A percentile compares a stretch with the other conserved stretches of the same genome.
These are phyloP conservation scores for Reticulitermes lucifugus DNA, from an alignment of 2,888 invertebrate genomes.

Conservation along the genomic window DNA sequence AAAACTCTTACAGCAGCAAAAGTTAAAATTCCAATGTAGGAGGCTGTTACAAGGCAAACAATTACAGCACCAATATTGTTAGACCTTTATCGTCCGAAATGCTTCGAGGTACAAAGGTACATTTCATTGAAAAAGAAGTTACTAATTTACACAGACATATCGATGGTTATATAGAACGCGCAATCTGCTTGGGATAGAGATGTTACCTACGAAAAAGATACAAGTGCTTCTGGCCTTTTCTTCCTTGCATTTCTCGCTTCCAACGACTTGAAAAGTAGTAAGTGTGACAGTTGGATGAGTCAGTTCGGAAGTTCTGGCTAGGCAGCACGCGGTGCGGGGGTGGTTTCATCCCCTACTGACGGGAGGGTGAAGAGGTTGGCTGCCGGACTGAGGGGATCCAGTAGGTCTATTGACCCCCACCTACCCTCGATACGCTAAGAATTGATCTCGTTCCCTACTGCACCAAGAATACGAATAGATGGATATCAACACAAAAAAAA, in stretches of 20 bases:
- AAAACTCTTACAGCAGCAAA: too few relatives aligned
- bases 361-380: conserved; percentile 24
- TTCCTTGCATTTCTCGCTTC: background rate
- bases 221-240: background rate
- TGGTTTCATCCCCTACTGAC: conserved; percentile 31
- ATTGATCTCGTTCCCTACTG: conserved; percentile 25
- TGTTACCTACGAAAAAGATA: background rate
- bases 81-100: too few relatives aligned
- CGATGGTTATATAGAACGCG: too few relatives aligned
- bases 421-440: conserved; percentile 23
- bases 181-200: too few relatives aligned
- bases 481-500: background rate
- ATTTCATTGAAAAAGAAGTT: too few relatives aligned
- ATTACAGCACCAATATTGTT: too few relatives aligned
- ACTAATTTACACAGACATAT: too few relatives aligned
- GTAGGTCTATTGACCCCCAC: conserved; percentile 36
- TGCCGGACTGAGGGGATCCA: conserved; percentile 13
- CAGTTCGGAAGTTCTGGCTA: conserved; percentile 35
- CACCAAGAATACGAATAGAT: background rate
- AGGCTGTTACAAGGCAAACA: too few relatives aligned
- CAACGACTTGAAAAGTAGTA: background rate
- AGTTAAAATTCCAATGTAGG: too few relatives aligned
- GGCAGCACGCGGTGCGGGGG: conserved; percentile 6
- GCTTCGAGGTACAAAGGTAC: too few relatives aligned
- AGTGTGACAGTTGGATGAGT: conserved; percentile 29